Evolutionary conservation across 2,888 invertebrate genomes (phyloP), one percentile per base, ranked within the genome.

Genomic region (Melikaiella ostensackeni): DNA sequence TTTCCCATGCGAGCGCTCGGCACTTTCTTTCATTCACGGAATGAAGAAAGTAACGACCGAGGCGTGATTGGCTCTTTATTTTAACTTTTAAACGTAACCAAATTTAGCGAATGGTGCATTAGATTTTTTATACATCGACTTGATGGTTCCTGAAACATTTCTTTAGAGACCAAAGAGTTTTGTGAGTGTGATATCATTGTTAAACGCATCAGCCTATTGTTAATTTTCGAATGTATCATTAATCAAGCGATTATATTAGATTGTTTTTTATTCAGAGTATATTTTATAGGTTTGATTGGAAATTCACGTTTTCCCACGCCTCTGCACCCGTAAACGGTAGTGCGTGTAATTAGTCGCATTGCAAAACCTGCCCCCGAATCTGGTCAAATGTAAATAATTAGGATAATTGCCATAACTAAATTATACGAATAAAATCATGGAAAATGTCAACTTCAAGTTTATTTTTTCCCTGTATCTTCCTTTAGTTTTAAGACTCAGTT

Each of bases 111-210:
- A 70, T 70, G 70, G 50, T 70, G 70, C 70, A 70, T 50, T 70
- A 70, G 70, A 70, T 70, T 70, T 70, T 70, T 70, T 70, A 70
- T 70, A 70, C 70, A 70, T 70, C 70, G 70, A 70, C 50, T 70
- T 50, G 33, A 70, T 50, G 70, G 50, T 70, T 70, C 70, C 70
- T 30, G 30, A 70, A 70, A 70, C n/a, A 30, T 70, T 70, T 70
- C 70, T 70, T 50, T 50, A 70, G 46, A 50, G 70, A 70, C 50
- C 50, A 70, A 46, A 70, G 46, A 66, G 46, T 70, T 30, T 30
- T 70, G 70, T 70, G 50, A 55, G 33, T n/a, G 70, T 33, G 50
- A 33, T 70, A 50, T 33, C 30, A 70, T 70, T 70, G 30, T 70
- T 70, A 46, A 70, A 55, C 19, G 27, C 50, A 70, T 70, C 70